A percentile compares a stretch with the other conserved stretches of the same genome.
phyloP scores from a whole-genome alignment of 2,888 invertebrate species.

The Sepiola atlantica region DNA sequence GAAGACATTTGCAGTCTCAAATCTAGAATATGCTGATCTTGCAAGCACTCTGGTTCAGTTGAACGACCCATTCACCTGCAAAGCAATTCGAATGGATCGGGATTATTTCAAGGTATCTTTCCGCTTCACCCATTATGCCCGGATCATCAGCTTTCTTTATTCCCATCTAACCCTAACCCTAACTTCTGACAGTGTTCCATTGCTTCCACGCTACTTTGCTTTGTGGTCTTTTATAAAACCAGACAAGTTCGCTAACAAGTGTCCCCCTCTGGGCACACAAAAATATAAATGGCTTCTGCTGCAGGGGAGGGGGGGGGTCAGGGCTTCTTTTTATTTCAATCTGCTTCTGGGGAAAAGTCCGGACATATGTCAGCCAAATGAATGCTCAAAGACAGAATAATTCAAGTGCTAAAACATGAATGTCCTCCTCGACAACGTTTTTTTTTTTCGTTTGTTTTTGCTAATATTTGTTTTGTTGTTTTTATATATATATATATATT shows the following conservation, averaged over 20 bases:
- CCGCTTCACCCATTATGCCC: neutral
- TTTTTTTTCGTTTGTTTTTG: neutral
- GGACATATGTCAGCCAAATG: slow-evolving; percentile 19
- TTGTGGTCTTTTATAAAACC: neutral
- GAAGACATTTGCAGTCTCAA: neutral
- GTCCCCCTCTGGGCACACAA: neutral
- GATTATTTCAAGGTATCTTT: neutral
- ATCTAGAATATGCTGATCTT: neutral
- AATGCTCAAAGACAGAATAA: neutral
- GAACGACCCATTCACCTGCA: neutral
- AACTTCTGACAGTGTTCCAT: slow-evolving; percentile 1
- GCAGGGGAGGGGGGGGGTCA: too few relatives aligned
- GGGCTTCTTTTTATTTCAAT: neutral
- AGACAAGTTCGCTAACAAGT: slow-evolving; percentile 1
- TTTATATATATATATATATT: neutral
- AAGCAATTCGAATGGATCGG: neutral
- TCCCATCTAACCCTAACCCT: neutral
- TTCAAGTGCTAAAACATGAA: neutral
- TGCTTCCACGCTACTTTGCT: neutral
- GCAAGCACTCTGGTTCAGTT: neutral
- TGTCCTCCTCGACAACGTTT: neutral
- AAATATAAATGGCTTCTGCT: neutral
- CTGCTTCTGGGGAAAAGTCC: neutral
- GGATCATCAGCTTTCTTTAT: neutral
- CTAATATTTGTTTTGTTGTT: neutral